Conservation (phyloP, 92 coral and sea anemone species). For the Paragorgia papillata region DNA sequence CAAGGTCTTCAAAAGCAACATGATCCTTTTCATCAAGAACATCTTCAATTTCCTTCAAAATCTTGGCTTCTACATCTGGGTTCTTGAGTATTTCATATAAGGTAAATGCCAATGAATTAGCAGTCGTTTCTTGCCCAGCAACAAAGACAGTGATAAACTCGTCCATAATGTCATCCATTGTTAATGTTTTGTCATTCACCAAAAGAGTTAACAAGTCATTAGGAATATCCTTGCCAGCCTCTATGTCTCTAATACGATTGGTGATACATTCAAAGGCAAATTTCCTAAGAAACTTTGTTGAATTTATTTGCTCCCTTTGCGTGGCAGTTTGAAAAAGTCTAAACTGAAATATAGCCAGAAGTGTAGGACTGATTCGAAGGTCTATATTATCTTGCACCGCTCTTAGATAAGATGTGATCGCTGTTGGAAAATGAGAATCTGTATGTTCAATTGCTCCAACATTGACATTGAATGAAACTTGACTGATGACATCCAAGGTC, state of each 20-base stretch:
- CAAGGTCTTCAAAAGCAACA: slow-evolving; percentile 74
- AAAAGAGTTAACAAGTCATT: slow-evolving; percentile 62
- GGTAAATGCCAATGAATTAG: slow-evolving; percentile 68
- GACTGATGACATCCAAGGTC: slow-evolving; percentile 77
- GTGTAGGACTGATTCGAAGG: slow-evolving; percentile 57
- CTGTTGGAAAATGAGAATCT: slow-evolving; percentile 63
- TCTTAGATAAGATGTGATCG: slow-evolving; percentile 41
- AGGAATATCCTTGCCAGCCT: slow-evolving; percentile 39
- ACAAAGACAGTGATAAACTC: slow-evolving; percentile 56
- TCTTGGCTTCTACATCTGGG: slow-evolving; percentile 59
- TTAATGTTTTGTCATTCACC: slow-evolving; percentile 38
- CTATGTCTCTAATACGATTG: slow-evolving; percentile 20
- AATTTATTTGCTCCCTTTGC: slow-evolving; percentile 12
- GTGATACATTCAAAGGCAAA: slow-evolving; percentile 51
- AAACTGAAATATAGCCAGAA: slow-evolving; percentile 52
- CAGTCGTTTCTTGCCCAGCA: slow-evolving; percentile 75
- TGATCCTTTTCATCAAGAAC: slow-evolving; percentile 45
- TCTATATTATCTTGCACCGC: slow-evolving; percentile 49
- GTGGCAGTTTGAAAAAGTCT: slow-evolving; percentile 46
- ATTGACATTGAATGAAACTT: slow-evolving; percentile 80
- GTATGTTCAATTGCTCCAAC: slow-evolving; percentile 53
- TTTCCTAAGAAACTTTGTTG: slow-evolving; percentile 52
- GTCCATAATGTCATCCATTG: slow-evolving; percentile 69
- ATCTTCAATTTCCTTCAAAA: too few species aligned
- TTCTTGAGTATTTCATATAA: slow-evolving; percentile 60